These are phyloP conservation scores for Drosophila hawaiiensis DNA, from an alignment of 2,888 invertebrate genomes.

Conservation along the genomic window DNA sequence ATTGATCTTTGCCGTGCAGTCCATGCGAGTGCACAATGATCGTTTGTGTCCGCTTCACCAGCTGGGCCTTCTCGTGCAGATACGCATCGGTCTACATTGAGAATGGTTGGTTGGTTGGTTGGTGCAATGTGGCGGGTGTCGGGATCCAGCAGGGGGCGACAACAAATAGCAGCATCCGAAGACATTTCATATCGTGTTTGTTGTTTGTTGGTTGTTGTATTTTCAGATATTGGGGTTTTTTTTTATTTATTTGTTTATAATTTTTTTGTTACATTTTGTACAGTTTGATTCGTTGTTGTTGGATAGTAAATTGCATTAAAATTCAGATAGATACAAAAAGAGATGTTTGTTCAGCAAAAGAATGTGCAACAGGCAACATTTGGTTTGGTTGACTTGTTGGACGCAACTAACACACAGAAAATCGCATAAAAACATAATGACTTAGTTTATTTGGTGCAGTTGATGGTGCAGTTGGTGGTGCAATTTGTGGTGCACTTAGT, in stretches of 20 bases:
- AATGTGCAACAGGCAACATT: slow-evolving; percentile 31
- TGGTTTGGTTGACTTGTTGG: slow-evolving; percentile 17
- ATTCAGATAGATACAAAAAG: slow-evolving; percentile 51
- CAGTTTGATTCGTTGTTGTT: slow-evolving; percentile 19
- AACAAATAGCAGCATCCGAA: slow-evolving; percentile 33
- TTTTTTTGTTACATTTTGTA: slow-evolving; percentile 31
- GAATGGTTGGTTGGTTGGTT: not conserved
- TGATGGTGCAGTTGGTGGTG: slow-evolving; percentile 8
- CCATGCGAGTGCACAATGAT: slow-evolving; percentile 83
- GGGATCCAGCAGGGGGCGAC: not conserved
- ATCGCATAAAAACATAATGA: slow-evolving; percentile 28
- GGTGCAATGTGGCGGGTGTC: slow-evolving; percentile 9
- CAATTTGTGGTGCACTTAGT: slow-evolving; percentile 13
- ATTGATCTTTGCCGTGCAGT: slow-evolving; percentile 77
- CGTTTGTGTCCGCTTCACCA: slow-evolving; percentile 83
- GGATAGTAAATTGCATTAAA: slow-evolving; percentile 68
- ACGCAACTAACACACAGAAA: slow-evolving; percentile 28
- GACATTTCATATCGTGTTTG: slow-evolving; percentile 22
- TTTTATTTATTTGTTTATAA: not conserved
- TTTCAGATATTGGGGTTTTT: slow-evolving; percentile 26
- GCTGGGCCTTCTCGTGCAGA: slow-evolving; percentile 84
- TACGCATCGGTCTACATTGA: slow-evolving; percentile 80
- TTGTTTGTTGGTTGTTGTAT: slow-evolving; percentile 29
- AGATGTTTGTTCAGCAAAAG: slow-evolving; percentile 11
- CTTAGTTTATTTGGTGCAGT: slow-evolving; percentile 23